Evolutionary conservation across 2,888 invertebrate genomes (phyloP).

Genomic region (Drosophila flavopinicola): DNA sequence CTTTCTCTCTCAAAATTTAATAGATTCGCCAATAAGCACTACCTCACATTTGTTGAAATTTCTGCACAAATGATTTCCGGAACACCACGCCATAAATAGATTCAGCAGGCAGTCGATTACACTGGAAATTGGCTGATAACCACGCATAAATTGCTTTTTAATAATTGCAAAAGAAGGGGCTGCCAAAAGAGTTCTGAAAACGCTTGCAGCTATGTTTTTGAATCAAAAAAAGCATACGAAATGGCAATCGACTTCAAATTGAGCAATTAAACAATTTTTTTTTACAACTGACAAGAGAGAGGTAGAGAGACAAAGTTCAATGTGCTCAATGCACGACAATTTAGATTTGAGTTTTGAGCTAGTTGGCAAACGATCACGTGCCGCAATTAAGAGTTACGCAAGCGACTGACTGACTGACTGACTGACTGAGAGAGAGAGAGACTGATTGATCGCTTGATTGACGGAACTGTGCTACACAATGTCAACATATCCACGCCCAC

Average conservation of each 20-base stretch:
- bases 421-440: conserved; percentile 19
- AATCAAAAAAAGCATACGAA: conserved; percentile 28
- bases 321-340: conserved; percentile 57
- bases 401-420: conserved; percentile 29
- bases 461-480: conserved; percentile 72
- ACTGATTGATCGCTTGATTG: conserved; percentile 61
- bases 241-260: conserved; percentile 57
- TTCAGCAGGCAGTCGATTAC: conserved; percentile 6
- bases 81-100: conserved; percentile 11
- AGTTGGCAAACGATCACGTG: conserved; percentile 50
- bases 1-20: background rate
- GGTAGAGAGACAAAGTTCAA: conserved; percentile 47
- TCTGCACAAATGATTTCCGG: conserved; percentile 9
- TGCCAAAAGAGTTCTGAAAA: conserved; percentile 20
- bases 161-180: conserved; percentile 44
- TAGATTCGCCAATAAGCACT: background rate
- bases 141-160: conserved; percentile 59
- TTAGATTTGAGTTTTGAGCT: conserved; percentile 1
- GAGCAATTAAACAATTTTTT: conserved; percentile 60
- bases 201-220: conserved; percentile 50
- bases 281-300: conserved; percentile 7
- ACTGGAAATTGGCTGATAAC: conserved; percentile 27
- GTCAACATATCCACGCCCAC: conserved; percentile 56
- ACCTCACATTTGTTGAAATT: background rate
- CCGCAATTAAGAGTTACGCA: conserved; percentile 52